Base-by-base conservation (phyloP, 2,888 invertebrate genomes). In the Parnassius mnemosyne region DNA sequence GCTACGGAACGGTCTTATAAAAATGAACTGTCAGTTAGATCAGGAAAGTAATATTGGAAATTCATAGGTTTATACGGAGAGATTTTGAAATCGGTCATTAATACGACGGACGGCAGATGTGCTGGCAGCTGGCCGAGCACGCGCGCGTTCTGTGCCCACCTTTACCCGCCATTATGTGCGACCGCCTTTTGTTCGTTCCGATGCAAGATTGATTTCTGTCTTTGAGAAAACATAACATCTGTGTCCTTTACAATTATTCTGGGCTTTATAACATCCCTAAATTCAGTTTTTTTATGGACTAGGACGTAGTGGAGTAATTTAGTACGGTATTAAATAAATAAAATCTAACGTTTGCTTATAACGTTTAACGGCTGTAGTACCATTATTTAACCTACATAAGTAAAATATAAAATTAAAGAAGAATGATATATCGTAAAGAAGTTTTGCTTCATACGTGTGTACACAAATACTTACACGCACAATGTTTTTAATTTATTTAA, bases 71-170 rank as follows among this genome's bases (percentile, higher is more conserved):
- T 66, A 66, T 67, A 43, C 57, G 25, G 63, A 56, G 57, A 61
- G 60, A 57, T 63, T 63, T 60, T 47, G 41, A 57, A 49, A 53
- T 65, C 56, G 59, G 63, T 53, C 61, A 64, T 65, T 62, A 62
- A 63, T 60, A 62, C 61, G 64, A 53, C 61, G 60, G 53, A 57
- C 53, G 67, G 72, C 77, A 77, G 74, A 75, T 77, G 77, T 70
- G 64, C 59, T 5, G 54, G 72, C 77, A 77, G 77, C 77, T 77
- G 77, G 73, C 69, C 69, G 66, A 68, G 71, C 72, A 68, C 72
- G 73, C 69, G 71, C 60, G 63, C 63, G 49, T 13, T 49, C 67
- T 63, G 66, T 67, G 68, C 55, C 67, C 72, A 69, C 71, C 71
- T 71, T 72, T 73, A 65, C 69, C 71, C 69, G 71, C 69, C 68